Percentiles rank a stretch among this genome's conserved stretches.
phyloP scores from a whole-genome alignment of 2,888 invertebrate genomes.

The Mactromeris polynyma region DNA sequence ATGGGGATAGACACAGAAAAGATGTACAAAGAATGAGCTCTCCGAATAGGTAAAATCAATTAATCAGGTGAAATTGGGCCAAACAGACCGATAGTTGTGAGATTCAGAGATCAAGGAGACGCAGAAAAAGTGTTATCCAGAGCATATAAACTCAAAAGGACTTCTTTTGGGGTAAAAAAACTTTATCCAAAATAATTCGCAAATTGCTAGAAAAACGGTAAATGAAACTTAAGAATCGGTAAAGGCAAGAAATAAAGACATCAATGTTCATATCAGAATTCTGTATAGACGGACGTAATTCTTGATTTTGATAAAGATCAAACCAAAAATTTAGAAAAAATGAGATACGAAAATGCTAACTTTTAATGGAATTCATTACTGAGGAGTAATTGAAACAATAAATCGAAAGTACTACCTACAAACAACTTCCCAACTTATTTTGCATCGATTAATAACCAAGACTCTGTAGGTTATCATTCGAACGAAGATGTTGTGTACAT shows the following conservation, averaged over 20 bases:
- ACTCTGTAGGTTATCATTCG: background rate
- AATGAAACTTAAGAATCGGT: too few species aligned
- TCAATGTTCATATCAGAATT: too few species aligned
- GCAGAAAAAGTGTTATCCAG: constrained; percentile 33
- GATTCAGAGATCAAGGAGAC: constrained; percentile 43
- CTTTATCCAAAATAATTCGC: too few species aligned
- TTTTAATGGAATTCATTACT: background rate
- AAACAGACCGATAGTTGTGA: constrained; percentile 40
- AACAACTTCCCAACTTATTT: background rate
- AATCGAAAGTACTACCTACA: background rate
- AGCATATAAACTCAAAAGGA: too few species aligned
- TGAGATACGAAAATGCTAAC: background rate
- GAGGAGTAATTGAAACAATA: background rate
- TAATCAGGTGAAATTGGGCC: background rate
- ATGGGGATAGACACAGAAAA: constrained; percentile 21
- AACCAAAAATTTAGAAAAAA: background rate
- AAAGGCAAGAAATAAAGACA: too few species aligned
- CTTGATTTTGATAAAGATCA: background rate
- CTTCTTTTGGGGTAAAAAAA: too few species aligned
- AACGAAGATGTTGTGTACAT: background rate
- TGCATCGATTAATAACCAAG: background rate
- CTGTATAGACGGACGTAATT: too few species aligned
- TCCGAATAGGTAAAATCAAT: constrained; percentile 37
- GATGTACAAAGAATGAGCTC: constrained; percentile 45
- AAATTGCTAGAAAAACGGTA: too few species aligned